Evolutionary conservation across 2,888 invertebrate species (phyloP), one percentile per base, ranked within the genome.

Genomic region (Eupithecia exiguata): DNA sequence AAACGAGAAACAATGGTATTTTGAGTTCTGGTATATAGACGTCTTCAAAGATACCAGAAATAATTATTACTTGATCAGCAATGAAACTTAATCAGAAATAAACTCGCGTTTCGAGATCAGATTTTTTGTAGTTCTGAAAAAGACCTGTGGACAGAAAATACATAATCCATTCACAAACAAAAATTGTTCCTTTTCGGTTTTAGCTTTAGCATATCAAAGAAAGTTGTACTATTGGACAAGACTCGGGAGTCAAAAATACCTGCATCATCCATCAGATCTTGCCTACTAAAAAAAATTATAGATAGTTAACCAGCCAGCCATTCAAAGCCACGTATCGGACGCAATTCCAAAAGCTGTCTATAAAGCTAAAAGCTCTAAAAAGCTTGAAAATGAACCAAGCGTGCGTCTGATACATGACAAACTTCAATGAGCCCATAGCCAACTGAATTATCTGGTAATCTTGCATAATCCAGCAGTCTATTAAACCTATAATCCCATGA

Each of bases 401-500:
- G 3, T n/a, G 46, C 46, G n/a, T 18, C 1, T 18, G n/a, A 46
- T 18, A 46, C 18, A 46, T 7, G 18, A n/a, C 18, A 46, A 7
- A 18, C 46, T 46, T 46, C n/a, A 46, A 46, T 46, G 21, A 53
- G 21, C 21, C 53, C 12, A 21, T 53, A 21, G 10, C 21, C 53
- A 21, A 53, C 53, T 21, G 53, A n/a, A 53, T 53, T 2, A 21
- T 53, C 53, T 53, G 53, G 53, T 70, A 68, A 72, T 69, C 65
- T 61, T 40, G 9, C 25, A 70, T 70, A 75, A 74, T 71, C 74
- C 66, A 69, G 69, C 74, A 63, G 74, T 74, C 75, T 68, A 71
- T 61, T 70, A 78, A 74, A 68, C 68, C 73, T 68, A 68, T 76
- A 78, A 77, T 83, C 84, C 86, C 83, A 87, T 85, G 86, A 87